phyloP scores from a whole-genome alignment of 1,140 invertebrate species.

The Zaprionus capensis region DNA sequence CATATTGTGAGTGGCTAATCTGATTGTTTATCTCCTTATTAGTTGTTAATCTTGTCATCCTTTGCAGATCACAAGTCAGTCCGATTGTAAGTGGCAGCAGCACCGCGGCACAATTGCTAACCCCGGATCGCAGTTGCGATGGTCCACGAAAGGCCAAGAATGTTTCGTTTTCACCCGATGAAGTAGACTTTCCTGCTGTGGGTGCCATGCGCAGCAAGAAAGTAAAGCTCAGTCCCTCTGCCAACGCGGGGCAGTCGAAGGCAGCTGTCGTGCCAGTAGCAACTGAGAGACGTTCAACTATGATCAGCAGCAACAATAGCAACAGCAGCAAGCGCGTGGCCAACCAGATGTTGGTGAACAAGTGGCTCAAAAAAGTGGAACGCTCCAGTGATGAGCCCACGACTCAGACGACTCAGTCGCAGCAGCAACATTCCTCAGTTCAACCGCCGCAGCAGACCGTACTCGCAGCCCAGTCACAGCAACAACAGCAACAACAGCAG shows the following conservation, averaged over 20 bases:
- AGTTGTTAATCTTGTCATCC: background rate
- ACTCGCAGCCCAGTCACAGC: conserved; percentile 7
- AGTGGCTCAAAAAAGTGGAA: background rate
- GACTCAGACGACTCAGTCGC: background rate
- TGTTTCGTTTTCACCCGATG: conserved; percentile 1
- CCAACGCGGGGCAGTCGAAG: background rate
- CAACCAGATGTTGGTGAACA: background rate
- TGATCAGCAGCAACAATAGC: too few species aligned
- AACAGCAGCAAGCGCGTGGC: background rate
- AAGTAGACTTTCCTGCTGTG: conserved; percentile 40
- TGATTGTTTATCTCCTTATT: background rate
- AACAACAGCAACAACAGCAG: background rate
- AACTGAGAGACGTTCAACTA: background rate
- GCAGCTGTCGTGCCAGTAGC: background rate
- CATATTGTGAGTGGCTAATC: conserved; percentile 3
- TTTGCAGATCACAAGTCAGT: conserved; percentile 13
- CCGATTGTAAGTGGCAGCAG: background rate
- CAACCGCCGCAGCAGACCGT: background rate
- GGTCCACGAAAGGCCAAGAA: background rate
- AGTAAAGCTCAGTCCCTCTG: background rate
- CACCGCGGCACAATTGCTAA: background rate
- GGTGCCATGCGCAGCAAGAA: conserved; percentile 29
- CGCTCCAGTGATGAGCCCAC: background rate
- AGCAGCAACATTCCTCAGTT: background rate
- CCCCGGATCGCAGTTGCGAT: background rate